Percentiles rank a stretch among this genome's conserved stretches.
Evolutionary conservation across 2,113 vertebrate species (phyloP).

Genomic region (Salvelinus alpinus): DNA sequence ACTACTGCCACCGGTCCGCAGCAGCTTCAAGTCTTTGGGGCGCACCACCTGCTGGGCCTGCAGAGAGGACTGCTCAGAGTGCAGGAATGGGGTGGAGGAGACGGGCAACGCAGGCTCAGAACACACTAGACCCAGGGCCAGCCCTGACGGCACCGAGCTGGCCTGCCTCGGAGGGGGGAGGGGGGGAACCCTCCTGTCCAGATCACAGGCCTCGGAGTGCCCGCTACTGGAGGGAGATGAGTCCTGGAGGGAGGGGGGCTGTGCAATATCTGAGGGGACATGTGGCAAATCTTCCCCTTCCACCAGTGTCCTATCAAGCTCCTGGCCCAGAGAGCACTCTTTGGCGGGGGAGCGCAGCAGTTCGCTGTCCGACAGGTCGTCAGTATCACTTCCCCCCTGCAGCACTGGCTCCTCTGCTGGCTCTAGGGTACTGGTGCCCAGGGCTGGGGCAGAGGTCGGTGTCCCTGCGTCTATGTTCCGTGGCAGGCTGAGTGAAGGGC

Average conservation of each 20-base stretch:
- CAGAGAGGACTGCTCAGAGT: constrained; percentile 68
- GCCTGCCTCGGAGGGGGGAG: constrained; percentile 77
- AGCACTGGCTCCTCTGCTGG: constrained; percentile 39
- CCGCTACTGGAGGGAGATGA: constrained; percentile 78
- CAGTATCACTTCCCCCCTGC: constrained; percentile 81
- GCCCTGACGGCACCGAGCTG: constrained; percentile 72
- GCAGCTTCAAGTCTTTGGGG: constrained; percentile 85
- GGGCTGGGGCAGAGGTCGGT: constrained; percentile 43
- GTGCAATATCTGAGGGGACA: constrained; percentile 54
- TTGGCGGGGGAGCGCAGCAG: constrained; percentile 76
- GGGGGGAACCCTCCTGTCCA: constrained; percentile 67
- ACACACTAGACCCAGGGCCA: constrained; percentile 72
- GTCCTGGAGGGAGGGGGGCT: constrained; percentile 60
- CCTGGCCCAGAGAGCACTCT: constrained; percentile 73
- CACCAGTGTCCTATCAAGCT: constrained; percentile 78
- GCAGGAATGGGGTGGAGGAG: constrained; percentile 71
- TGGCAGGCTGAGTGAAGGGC: constrained; percentile 76
- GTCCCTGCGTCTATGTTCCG: constrained; percentile 40
- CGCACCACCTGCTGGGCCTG: constrained; percentile 82
- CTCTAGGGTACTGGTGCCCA: constrained; percentile 28
- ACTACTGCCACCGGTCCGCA: constrained; percentile 68
- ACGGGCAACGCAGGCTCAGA: constrained; percentile 74
- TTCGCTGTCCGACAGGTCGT: constrained; percentile 81
- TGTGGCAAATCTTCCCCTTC: constrained; percentile 73
- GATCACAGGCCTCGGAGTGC: constrained; percentile 69